These are phyloP conservation scores for Pandemis corylana DNA, from an alignment of 2,888 invertebrate species.

Conservation along the genomic window DNA sequence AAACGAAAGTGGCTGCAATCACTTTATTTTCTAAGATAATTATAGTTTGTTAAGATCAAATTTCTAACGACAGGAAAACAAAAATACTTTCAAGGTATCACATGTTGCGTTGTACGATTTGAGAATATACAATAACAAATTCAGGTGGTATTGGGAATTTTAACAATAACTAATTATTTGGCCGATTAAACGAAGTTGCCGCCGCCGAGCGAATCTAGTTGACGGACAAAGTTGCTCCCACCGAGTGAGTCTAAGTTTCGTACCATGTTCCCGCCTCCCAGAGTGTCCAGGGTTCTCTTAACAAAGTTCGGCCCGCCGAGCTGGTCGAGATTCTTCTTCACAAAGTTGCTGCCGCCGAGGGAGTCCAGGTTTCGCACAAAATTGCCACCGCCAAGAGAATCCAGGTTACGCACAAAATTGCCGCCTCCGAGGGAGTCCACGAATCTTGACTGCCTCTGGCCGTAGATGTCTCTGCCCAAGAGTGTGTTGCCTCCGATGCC, in stretches of 20 bases:
- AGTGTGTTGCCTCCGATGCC: constrained; percentile 49
- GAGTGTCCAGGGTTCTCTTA: constrained; percentile 71
- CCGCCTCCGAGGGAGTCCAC: constrained; percentile 69
- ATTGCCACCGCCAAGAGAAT: constrained; percentile 77
- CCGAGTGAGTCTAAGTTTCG: constrained; percentile 79
- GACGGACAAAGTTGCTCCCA: constrained; percentile 79
- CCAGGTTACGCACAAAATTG: constrained; percentile 72
- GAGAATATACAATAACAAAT: constrained; percentile 23
- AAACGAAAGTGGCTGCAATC: constrained; percentile 27
- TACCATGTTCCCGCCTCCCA: constrained; percentile 78
- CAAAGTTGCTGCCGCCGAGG: constrained; percentile 72
- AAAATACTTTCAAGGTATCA: constrained; percentile 56
- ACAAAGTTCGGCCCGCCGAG: constrained; percentile 76
- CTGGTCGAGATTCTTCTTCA: constrained; percentile 75
- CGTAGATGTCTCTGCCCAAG: constrained; percentile 47
- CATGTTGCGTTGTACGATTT: constrained; percentile 58
- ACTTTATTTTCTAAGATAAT: constrained; percentile 39
- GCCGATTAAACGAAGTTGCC: constrained; percentile 67
- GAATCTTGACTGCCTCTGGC: constrained; percentile 51
- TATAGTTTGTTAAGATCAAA: constrained; percentile 24
- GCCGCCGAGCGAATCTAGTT: constrained; percentile 71
- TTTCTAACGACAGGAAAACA: constrained; percentile 45
- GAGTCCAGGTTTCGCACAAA: constrained; percentile 73
- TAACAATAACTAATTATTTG: constrained; percentile 22
- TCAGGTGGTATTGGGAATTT: constrained; percentile 16